Conservation (phyloP, 1,140 invertebrate species). For the Agraylea sexmaculata region DNA sequence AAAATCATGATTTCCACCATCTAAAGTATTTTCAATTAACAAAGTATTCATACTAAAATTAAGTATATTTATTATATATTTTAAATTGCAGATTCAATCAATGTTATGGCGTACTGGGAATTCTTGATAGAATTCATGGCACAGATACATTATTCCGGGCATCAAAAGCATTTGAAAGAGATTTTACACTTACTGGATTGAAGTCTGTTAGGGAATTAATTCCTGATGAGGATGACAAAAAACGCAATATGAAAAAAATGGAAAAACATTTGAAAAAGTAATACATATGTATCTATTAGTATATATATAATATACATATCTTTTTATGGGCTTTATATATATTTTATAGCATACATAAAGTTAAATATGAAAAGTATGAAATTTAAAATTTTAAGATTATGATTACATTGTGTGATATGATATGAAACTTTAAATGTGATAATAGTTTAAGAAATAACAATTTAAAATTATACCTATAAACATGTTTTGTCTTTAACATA, state of each 20-base stretch:
- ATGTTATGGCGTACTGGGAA: constrained; percentile 74
- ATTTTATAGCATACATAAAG: no score
- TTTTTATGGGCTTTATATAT: no score
- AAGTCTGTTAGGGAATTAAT: constrained; percentile 60
- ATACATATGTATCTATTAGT: no score
- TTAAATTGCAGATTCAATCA: constrained; percentile 68
- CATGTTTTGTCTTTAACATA: no score
- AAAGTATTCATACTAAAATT: constrained; percentile 5
- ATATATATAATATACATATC: no score
- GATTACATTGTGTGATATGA: constrained; percentile 5
- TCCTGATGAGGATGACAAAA: constrained; percentile 42
- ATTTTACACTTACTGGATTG: constrained; percentile 73
- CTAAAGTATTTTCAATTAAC: constrained; percentile 49
- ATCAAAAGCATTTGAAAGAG: constrained; percentile 59
- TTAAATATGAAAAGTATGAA: no score
- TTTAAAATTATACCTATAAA: no score
- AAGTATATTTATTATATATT: constrained; percentile 5
- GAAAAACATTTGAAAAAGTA: no score
- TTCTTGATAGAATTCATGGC: constrained; percentile 75
- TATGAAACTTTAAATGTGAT: constrained; percentile 8
- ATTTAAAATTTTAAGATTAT: no score
- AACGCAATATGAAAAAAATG: constrained; percentile 5
- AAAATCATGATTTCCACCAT: constrained; percentile 86
- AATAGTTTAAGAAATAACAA: constrained; percentile 8
- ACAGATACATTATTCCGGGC: constrained; percentile 68